Percentiles rank a stretch among this genome's conserved stretches.
Conservation (phyloP, 2,888 invertebrate genomes). For the Leptogaster cylindrica region DNA sequence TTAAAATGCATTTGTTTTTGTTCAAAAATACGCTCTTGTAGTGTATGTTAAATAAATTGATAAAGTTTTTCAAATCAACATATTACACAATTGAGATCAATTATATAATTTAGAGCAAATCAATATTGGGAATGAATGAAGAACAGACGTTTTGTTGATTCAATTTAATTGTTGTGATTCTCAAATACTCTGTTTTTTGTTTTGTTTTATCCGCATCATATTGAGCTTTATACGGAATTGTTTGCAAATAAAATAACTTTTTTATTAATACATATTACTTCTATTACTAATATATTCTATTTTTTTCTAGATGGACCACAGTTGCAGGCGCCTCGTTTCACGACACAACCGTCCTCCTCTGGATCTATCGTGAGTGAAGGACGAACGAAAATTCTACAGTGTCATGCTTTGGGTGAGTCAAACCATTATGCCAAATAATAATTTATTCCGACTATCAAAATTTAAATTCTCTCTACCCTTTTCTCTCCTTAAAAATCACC, state of each 20-base stretch:
- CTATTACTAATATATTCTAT: neutral
- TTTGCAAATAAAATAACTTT: neutral
- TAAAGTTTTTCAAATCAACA: no score
- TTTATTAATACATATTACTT: neutral
- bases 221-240: neutral
- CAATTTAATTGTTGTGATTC: no score
- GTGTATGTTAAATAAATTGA: no score
- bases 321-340: conserved; percentile 83
- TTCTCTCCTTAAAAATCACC: neutral
- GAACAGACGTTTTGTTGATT: no score
- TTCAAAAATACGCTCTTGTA: no score
- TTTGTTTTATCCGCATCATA: neutral
- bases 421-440: no score
- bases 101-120: no score
- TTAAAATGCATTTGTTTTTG: no score
- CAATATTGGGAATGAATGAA: no score
- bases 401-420: conserved; percentile 84
- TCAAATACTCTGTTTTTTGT: no score
- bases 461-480: conserved; percentile 20
- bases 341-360: conserved; percentile 83
- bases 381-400: conserved; percentile 89
- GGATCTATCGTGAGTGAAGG: conserved; percentile 87
- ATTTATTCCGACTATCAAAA: no score
- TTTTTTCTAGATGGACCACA: conserved; percentile 55
- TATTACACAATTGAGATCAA: no score